Conservation (phyloP, 2,888 invertebrate genomes). For the Andrena marginata region DNA sequence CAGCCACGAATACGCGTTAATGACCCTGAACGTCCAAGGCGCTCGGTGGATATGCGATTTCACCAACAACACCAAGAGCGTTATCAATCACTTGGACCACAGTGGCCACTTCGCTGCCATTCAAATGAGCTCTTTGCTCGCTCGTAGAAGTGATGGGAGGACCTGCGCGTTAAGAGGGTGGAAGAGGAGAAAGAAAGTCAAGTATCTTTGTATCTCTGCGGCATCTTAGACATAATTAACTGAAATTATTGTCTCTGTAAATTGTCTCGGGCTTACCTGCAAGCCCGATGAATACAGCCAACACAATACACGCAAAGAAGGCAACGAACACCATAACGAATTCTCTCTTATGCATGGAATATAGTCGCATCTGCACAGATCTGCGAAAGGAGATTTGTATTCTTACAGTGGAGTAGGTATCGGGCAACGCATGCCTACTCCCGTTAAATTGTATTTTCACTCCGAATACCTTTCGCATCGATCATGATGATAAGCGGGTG, state of each 20-base stretch:
- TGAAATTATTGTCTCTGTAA: too few relatives aligned
- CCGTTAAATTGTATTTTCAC: neutral
- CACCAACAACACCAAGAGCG: slow-evolving; percentile 87
- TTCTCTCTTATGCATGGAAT: slow-evolving; percentile 98
- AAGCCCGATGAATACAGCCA: slow-evolving; percentile 96
- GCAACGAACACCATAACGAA: slow-evolving; percentile 97
- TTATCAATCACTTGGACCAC: slow-evolving; percentile 87
- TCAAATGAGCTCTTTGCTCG: slow-evolving; percentile 87
- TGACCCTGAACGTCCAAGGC: slow-evolving; percentile 86
- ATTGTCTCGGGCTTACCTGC: slow-evolving; percentile 89
- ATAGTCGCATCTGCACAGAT: slow-evolving; percentile 98
- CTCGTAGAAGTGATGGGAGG: slow-evolving; percentile 92
- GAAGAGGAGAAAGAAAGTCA: neutral
- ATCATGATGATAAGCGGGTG: slow-evolving; percentile 98
- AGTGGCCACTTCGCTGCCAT: slow-evolving; percentile 89
- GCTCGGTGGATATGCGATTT: slow-evolving; percentile 88
- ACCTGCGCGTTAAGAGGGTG: slow-evolving; percentile 81
- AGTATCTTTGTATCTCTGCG: too few relatives aligned
- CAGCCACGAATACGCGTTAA: slow-evolving; percentile 88
- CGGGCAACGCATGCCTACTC: neutral
- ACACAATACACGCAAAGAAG: slow-evolving; percentile 96
- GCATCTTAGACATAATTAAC: too few relatives aligned
- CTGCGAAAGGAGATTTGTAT: slow-evolving; percentile 85
- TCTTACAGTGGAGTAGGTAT: neutral
- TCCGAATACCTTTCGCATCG: slow-evolving; percentile 94